Evolutionary conservation across 2,888 invertebrate species (phyloP), one percentile per base, ranked within the genome.

Genomic region (Rhodophaea formosa): DNA sequence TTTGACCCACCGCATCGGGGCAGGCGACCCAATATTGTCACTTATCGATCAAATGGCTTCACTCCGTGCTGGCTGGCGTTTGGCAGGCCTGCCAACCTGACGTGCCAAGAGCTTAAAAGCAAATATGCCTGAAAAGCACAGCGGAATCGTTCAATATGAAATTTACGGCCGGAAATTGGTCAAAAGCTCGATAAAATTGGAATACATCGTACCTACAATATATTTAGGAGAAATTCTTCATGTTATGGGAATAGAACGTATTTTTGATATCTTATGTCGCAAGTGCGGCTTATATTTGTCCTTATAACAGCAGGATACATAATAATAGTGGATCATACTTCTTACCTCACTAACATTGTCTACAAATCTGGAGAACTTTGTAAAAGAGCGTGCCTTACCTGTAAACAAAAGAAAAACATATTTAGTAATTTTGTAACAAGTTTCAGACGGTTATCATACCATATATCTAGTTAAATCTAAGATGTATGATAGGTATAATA

Each of bases 51-150:
- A 51, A 51, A 51, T 39, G 35, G 39, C 14, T 35, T 7, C 49
- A 51, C 12, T 35, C 23, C 30, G 47, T 49, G 2, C 14, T 15
- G 10, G 32, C 15, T 14, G 51, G 7, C 51, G 35, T 49, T 49
- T 49, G 49, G 49, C 49, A 49, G 51, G 16, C 35, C 51, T 51
- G 51, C 51, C 51, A 51, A n/a, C 17, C 51, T 51, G 51, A 51
- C 51, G 35, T 5, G 51, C 35, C 51, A 35, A 35, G 51, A 51
- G 51, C 51, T 51, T 51, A 51, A 51, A 32, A 51, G 39, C 49
- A 51, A 16, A 51, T 32, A 35, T 32, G 49, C 35, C 35, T 49
- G 10, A 35, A 17, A 16, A 51, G 35, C 51, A 7, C 16, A 35
- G 35, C 12, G 30, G 35, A 51, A 35, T 10, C 17, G 15, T 51